phyloP scores from a whole-genome alignment of 2,888 invertebrate genomes.

The Desoria tigrina region DNA sequence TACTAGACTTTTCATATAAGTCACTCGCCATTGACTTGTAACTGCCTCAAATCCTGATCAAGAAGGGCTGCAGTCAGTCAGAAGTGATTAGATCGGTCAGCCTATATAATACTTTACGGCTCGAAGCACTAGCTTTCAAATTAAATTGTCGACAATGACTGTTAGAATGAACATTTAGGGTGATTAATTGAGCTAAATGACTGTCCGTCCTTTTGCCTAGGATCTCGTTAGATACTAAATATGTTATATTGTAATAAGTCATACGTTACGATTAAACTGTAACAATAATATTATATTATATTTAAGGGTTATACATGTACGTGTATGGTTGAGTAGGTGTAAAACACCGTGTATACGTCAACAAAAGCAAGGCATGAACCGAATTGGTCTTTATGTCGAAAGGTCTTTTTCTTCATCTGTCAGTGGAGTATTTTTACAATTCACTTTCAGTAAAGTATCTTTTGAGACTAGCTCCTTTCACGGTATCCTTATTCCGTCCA shows the following conservation, averaged over 20 bases:
- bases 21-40: too few species aligned
- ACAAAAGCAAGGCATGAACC: constrained; percentile 1
- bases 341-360: background rate
- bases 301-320: too few species aligned
- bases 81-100: too few species aligned
- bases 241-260: background rate
- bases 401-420: background rate
- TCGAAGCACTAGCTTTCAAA: background rate
- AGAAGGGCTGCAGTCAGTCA: too few species aligned
- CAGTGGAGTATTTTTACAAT: too few species aligned
- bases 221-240: constrained; percentile 3
- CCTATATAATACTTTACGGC: too few species aligned
- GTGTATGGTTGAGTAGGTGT: too few species aligned
- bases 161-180: background rate
- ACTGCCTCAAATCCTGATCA: too few species aligned
- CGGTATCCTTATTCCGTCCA: too few species aligned
- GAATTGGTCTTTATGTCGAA: background rate
- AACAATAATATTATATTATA: background rate
- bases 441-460: too few species aligned
- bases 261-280: background rate
- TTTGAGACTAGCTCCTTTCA: too few species aligned
- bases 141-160: constrained; percentile 5
- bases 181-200: constrained; percentile 10
- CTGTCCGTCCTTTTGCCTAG: background rate
- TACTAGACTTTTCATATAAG: too few species aligned